Evolutionary conservation across 2,113 vertebrate species (phyloP).

Genomic region (Pseudois nayaur): DNA sequence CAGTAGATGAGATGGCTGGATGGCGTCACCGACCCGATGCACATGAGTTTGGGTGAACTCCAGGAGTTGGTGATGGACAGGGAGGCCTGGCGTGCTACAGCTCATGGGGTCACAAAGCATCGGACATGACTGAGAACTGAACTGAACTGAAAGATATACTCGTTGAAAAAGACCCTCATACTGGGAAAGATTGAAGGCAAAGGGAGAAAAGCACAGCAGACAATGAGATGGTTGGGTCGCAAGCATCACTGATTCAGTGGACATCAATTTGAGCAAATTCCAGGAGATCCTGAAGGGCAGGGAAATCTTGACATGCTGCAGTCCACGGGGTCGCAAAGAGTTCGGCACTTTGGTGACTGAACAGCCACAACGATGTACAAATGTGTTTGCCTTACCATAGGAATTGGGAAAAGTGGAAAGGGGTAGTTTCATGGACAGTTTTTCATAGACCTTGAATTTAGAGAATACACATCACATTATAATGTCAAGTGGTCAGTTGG

Average conservation of each 20-base stretch:
- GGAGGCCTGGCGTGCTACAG: too few species aligned
- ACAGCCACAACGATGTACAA: neutral
- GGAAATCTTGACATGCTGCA: neutral
- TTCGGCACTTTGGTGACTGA: neutral
- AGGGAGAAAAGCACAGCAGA: neutral
- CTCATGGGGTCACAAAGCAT: too few species aligned
- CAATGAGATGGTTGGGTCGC: neutral
- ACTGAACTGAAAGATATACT: neutral
- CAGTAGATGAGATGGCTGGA: too few species aligned
- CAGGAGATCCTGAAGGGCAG: neutral
- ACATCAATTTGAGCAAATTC: neutral
- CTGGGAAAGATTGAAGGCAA: neutral
- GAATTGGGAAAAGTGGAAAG: neutral
- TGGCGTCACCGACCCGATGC: fast-evolving
- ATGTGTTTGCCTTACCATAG: neutral
- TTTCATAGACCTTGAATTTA: neutral
- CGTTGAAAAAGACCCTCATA: neutral
- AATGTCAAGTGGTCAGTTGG: neutral
- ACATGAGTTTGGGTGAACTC: too few species aligned
- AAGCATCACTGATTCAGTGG: neutral
- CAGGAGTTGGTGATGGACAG: too few species aligned
- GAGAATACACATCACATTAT: neutral
- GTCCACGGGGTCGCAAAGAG: neutral
- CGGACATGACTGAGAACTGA: too few species aligned
- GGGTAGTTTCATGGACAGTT: neutral